Percentiles rank a stretch among this genome's conserved stretches.
phyloP scores from a whole-genome alignment of 2,888 invertebrate genomes.

The Apodemia zela region DNA sequence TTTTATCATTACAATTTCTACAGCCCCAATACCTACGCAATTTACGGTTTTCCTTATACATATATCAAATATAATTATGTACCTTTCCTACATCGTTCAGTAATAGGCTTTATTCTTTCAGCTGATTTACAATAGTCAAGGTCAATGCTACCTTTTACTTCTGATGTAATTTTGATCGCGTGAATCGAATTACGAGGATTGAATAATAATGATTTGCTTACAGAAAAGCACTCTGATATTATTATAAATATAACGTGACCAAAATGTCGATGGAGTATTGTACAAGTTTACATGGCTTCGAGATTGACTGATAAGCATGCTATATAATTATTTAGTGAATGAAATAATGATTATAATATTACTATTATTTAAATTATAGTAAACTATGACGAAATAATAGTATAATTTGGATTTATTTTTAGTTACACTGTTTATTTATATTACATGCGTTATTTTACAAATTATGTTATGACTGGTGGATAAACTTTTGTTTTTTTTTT shows the following conservation, averaged over 20 bases:
- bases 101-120: not conserved
- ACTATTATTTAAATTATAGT: conserved; percentile 21
- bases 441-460: too few species aligned
- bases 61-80: too few species aligned
- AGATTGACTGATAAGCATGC: conserved; percentile 35
- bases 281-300: not conserved
- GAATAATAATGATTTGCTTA: conserved; percentile 12
- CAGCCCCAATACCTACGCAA: too few species aligned
- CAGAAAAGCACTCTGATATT: conserved; percentile 18
- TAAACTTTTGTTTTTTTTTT: too few species aligned
- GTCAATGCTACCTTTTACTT: conserved; percentile 13
- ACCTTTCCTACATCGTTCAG: not conserved
- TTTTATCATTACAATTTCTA: too few species aligned
- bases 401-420: too few species aligned
- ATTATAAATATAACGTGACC: conserved; percentile 19
- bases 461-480: too few species aligned
- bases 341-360: conserved; percentile 27
- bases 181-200: conserved; percentile 16
- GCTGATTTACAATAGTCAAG: conserved; percentile 11
- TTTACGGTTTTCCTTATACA: not conserved
- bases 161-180: conserved; percentile 13
- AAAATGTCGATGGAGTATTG: conserved; percentile 21
- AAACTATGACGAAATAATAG: not conserved
- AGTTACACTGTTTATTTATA: too few species aligned
- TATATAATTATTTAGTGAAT: conserved; percentile 35